Evolutionary conservation across 2,113 vertebrate genomes (phyloP).

Genomic region (Prunella fulvescens): DNA sequence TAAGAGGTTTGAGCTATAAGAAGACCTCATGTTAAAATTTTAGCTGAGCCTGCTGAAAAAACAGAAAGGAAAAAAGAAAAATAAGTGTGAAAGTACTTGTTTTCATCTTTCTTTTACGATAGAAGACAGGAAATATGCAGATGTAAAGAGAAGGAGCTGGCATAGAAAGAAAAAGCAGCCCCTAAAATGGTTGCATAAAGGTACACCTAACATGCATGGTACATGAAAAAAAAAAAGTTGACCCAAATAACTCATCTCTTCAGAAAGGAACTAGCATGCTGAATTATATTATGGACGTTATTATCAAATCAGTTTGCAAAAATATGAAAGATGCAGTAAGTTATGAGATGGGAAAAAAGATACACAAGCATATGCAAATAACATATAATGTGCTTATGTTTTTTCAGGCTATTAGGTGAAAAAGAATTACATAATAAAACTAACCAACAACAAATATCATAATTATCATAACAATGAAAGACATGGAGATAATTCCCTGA

Average conservation of each 20-base stretch:
- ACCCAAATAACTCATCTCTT: neutral
- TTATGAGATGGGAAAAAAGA: neutral
- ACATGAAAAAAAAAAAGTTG: neutral
- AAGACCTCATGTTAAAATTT: neutral
- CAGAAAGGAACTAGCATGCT: neutral
- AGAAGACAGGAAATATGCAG: slow-evolving; percentile 24
- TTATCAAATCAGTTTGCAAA: neutral
- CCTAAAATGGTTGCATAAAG: neutral
- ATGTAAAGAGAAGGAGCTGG: neutral
- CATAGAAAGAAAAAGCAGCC: neutral
- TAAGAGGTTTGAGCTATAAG: neutral
- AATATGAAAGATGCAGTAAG: neutral
- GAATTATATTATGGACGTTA: neutral
- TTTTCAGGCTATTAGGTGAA: neutral
- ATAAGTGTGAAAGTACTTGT: neutral
- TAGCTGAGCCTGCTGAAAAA: neutral
- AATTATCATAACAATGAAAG: neutral
- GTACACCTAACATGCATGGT: neutral
- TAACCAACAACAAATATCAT: neutral
- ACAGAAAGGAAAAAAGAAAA: slow-evolving; percentile 16
- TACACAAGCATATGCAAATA: neutral
- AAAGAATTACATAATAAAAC: neutral
- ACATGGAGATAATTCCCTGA: neutral
- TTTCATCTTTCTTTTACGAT: neutral
- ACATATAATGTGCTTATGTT: neutral